These are phyloP conservation scores for Lepidocyrtinus sp. DNA, from an alignment of 2,888 invertebrate species.

Conservation along the genomic window DNA sequence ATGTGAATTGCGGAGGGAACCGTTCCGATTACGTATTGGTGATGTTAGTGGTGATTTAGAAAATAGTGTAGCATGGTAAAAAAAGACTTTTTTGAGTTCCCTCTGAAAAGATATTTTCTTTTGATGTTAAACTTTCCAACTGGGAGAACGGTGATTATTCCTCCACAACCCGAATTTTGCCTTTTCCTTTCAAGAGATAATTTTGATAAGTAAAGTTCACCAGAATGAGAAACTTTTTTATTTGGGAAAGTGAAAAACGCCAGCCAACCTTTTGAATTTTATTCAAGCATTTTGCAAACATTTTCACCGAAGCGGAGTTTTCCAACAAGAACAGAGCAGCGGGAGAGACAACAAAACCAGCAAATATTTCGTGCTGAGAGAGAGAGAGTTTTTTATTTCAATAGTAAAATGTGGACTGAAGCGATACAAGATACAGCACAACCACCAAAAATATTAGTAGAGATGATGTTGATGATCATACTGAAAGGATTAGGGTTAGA, in stretches of 20 bases:
- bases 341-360: no score
- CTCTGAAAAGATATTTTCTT: slow-evolving; percentile 6
- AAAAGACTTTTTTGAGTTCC: background rate
- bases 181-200: slow-evolving; percentile 6
- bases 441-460: no score
- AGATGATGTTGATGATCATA: no score
- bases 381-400: no score
- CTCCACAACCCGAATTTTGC: background rate
- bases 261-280: background rate
- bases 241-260: background rate
- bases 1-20: background rate
- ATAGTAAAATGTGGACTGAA: no score
- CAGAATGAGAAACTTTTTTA: background rate
- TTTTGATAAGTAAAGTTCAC: slow-evolving; percentile 13
- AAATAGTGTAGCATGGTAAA: background rate
- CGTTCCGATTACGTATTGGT: background rate
- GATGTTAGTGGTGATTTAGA: background rate
- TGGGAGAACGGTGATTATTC: background rate
- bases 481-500: no score
- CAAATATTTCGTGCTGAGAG: no score
- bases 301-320: no score
- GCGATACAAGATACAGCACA: no score
- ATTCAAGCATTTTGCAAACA: no score
- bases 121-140: background rate
- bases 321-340: no score